Evolutionary conservation across 2,888 invertebrate species (phyloP).

Genomic region (Thera britannica): DNA sequence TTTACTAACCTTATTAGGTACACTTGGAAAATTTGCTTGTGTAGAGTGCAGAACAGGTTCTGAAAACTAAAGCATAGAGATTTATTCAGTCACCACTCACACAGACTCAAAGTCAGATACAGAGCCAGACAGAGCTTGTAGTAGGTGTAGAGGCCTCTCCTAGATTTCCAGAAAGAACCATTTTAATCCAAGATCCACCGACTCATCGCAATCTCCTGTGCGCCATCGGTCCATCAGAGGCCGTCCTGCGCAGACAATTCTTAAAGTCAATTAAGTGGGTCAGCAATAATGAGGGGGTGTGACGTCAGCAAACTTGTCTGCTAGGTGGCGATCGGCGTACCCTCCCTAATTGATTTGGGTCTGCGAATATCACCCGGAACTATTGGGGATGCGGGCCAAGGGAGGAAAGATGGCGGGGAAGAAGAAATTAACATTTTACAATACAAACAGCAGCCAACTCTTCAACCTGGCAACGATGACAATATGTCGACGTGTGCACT

Average conservation of each 20-base stretch:
- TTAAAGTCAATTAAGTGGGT: slow-evolving; percentile 36
- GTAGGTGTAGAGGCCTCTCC: not conserved
- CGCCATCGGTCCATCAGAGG: not conserved
- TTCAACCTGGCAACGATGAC: not conserved
- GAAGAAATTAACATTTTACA: not conserved
- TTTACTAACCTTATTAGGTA: not conserved
- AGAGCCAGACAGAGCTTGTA: no score
- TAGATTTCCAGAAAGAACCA: not conserved
- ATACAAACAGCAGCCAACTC: not conserved
- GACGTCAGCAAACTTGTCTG: slow-evolving; percentile 39
- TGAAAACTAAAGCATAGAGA: no score
- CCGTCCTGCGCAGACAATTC: slow-evolving; percentile 22
- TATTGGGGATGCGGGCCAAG: slow-evolving; percentile 17
- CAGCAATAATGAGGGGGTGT: slow-evolving; percentile 28
- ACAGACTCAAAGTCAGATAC: no score
- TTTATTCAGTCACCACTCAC: no score
- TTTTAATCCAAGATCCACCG: not conserved
- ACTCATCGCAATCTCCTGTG: not conserved
- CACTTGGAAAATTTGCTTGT: no score
- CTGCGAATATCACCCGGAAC: slow-evolving; percentile 28
- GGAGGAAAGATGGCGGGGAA: slow-evolving; percentile 9
- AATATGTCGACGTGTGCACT: no score
- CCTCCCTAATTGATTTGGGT: slow-evolving; percentile 39
- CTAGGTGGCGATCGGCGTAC: slow-evolving; percentile 28
- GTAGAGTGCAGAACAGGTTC: no score